Evolutionary conservation across 2,797 vertebrate species (phyloP), one percentile per base, ranked within the genome.

Genomic region (Acipenser transmontanus): DNA sequence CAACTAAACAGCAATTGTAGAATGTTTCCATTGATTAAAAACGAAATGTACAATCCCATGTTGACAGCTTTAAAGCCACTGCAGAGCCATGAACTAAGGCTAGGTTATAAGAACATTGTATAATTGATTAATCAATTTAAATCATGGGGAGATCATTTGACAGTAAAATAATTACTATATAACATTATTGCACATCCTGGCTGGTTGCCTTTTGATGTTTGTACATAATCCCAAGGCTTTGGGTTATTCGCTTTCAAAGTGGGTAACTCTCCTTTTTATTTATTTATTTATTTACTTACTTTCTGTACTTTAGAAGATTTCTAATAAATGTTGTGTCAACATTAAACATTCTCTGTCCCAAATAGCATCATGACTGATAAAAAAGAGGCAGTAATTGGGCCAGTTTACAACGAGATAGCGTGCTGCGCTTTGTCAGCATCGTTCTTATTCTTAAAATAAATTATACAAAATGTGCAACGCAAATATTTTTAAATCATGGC

Each of bases 51-150:
- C 59, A 7, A 17, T 62, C 13, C n/a, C 12, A 47, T 52, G 7
- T 11, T 50, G 17, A 14, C 34, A 68, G 7, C 7, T 59, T 14
- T 50, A 17, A 59, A 59, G 34, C 9, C 7, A 17, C 0, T 57
- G 47, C 47, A 7, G 6, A 57, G n/a, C 1, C 67, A 64, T 9
- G 47, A 56, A 8, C 56, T 63, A 49, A 6, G 49, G 60, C 11
- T 8, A 78, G 70, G 11, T 34, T 61, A 34, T 70, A 80, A 80
- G 74, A 72, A 80, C 75, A 76, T 68, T 10, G 49, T 78, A 59
- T 63, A 68, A 64, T 73, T 78, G 68, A 76, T 83, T 74, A 81
- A 81, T 77, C 74, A 69, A 79, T 78, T 69, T 74, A 70, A 75
- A 73, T 73, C 74, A 78, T 76, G 65, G 6, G 74, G 67, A 67